A percentile compares a stretch with the other conserved stretches of the same genome.
Evolutionary conservation across 1,140 invertebrate species (phyloP).

Genomic region (Dendroctonus valens): DNA sequence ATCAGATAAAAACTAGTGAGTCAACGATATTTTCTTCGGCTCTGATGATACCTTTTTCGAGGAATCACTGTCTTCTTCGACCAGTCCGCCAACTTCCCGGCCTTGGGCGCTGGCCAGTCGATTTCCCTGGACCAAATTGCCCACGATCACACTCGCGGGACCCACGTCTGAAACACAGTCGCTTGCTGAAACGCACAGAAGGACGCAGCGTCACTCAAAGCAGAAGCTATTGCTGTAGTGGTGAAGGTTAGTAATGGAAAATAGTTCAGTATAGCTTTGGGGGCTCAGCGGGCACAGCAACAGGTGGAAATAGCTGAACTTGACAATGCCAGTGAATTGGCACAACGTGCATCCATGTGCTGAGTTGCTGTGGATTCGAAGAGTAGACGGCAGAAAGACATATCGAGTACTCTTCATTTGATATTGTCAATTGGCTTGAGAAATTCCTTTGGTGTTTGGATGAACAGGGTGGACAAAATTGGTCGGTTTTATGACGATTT

Average conservation of each 20-base stretch:
- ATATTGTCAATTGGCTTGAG: no score
- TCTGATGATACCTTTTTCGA: constrained; percentile 70
- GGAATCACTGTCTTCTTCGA: constrained; percentile 81
- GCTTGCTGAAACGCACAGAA: constrained; percentile 59
- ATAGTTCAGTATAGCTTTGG: no score
- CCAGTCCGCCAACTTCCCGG: constrained; percentile 82
- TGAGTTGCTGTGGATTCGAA: no score
- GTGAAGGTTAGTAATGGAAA: constrained; percentile 24
- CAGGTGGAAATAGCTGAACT: no score
- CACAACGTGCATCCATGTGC: no score
- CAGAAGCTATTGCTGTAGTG: constrained; percentile 44
- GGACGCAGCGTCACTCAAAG: constrained; percentile 48
- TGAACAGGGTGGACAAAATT: no score
- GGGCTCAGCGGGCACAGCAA: no score
- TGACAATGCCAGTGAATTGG: no score
- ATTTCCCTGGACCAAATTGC: constrained; percentile 98
- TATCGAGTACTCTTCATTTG: no score
- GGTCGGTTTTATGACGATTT: no score
- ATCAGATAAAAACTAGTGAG: neutral
- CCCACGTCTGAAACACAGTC: constrained; percentile 91
- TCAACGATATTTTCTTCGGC: neutral
- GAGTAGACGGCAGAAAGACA: no score
- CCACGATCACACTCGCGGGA: constrained; percentile 98
- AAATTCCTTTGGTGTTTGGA: no score
- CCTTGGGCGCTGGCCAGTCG: constrained; percentile 93